A percentile compares a stretch with the other conserved stretches of the same genome.
Conservation (phyloP, 1,140 invertebrate species). For the Pachyrhynchus sulphureomaculatus region DNA sequence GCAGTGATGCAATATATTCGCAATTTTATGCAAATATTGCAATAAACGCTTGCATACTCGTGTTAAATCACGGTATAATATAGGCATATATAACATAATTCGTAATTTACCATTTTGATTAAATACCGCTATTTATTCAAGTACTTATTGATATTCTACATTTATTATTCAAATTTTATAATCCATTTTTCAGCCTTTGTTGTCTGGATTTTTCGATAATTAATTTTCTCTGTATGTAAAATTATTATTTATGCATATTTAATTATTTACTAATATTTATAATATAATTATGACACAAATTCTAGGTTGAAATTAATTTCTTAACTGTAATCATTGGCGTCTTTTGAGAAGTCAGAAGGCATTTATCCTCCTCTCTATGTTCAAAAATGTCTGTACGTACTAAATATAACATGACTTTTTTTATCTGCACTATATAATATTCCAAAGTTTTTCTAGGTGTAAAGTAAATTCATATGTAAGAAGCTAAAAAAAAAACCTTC, state of each 20-base stretch:
- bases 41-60: slow-evolving; percentile 34
- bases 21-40: slow-evolving; percentile 35
- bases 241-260: neutral
- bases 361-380: too few relatives aligned
- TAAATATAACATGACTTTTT: too few relatives aligned
- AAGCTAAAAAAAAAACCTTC: too few relatives aligned
- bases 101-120: slow-evolving; percentile 34
- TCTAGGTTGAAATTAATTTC: too few relatives aligned
- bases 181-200: slow-evolving; percentile 21
- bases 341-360: too few relatives aligned
- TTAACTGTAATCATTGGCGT: too few relatives aligned
- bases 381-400: too few relatives aligned
- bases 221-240: neutral
- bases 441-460: too few relatives aligned
- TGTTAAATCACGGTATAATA: slow-evolving; percentile 35
- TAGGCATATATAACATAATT: slow-evolving; percentile 31
- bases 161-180: slow-evolving; percentile 32
- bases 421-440: too few relatives aligned
- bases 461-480: too few relatives aligned
- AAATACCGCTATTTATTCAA: slow-evolving; percentile 32
- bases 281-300: too few relatives aligned
- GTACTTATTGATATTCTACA: slow-evolving; percentile 29
- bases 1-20: slow-evolving; percentile 24
- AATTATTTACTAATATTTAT: neutral
- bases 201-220: slow-evolving; percentile 24